A percentile compares a stretch with the other conserved stretches of the same genome.
Evolutionary conservation across 2,113 vertebrate genomes (phyloP).

Genomic region (Psilopsiagon aymara): DNA sequence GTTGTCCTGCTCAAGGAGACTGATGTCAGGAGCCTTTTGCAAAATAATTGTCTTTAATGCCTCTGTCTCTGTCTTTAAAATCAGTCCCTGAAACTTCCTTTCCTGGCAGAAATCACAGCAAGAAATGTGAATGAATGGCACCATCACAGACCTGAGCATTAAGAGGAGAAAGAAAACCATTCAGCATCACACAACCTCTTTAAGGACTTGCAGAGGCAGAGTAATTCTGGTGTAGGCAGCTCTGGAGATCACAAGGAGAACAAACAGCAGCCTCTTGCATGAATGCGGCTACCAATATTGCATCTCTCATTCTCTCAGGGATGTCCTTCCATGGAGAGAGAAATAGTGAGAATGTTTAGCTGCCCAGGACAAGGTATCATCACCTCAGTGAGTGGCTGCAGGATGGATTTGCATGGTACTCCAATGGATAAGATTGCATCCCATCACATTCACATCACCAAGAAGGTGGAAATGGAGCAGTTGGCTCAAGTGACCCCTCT

Average conservation of each 20-base stretch:
- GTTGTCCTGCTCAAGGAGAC: rapidly evolving
- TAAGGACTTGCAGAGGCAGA: background rate
- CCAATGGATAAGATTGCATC: rapidly evolving
- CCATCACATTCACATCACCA: rapidly evolving
- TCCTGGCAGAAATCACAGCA: background rate
- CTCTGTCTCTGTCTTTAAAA: background rate
- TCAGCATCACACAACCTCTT: background rate
- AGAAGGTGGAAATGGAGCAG: background rate
- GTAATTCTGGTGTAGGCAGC: rapidly evolving
- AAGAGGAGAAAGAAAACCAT: background rate
- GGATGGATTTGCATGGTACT: background rate
- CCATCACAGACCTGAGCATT: rapidly evolving
- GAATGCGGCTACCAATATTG: rapidly evolving
- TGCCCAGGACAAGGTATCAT: background rate
- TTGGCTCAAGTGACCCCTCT: background rate
- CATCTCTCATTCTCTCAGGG: background rate
- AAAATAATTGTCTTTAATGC: background rate
- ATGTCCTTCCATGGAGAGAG: rapidly evolving
- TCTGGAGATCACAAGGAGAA: background rate
- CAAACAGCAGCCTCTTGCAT: background rate
- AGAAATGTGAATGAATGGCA: rapidly evolving
- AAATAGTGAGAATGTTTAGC: background rate
- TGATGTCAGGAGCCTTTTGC: background rate
- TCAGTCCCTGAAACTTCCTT: background rate
- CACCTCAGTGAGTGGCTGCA: background rate